phyloP scores from a whole-genome alignment of 2,113 vertebrate species.

The Castor canadensis region DNA sequence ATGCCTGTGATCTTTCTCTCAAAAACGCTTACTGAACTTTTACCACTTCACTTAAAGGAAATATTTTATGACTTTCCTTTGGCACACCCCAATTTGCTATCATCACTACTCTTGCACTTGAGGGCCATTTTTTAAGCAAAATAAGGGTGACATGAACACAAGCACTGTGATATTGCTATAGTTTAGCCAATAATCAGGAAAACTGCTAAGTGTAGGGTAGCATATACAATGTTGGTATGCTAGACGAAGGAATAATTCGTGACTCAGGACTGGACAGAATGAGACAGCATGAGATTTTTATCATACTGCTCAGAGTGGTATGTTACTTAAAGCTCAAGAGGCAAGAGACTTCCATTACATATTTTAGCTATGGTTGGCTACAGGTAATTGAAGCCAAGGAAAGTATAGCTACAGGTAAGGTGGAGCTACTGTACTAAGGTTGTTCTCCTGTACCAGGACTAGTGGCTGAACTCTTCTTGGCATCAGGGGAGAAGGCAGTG shows the following conservation, averaged over 20 bases:
- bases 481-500: background rate
- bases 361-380: background rate
- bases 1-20: background rate
- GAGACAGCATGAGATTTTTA: background rate
- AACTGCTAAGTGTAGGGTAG: background rate
- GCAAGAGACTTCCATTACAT: background rate
- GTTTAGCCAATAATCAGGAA: background rate
- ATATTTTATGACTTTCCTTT: background rate
- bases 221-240: background rate
- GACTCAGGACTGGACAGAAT: background rate
- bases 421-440: background rate
- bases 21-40: background rate
- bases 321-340: background rate
- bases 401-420: too few relatives aligned
- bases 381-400: background rate
- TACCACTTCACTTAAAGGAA: background rate
- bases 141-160: background rate
- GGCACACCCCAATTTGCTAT: background rate
- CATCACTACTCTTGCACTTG: background rate
- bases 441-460: background rate
- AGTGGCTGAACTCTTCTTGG: background rate
- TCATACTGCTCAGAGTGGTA: background rate
- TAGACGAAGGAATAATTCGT: background rate
- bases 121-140: background rate
- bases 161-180: accelerated